Conservation (phyloP, 2,113 vertebrate genomes). For the Oryzias javanicus region DNA sequence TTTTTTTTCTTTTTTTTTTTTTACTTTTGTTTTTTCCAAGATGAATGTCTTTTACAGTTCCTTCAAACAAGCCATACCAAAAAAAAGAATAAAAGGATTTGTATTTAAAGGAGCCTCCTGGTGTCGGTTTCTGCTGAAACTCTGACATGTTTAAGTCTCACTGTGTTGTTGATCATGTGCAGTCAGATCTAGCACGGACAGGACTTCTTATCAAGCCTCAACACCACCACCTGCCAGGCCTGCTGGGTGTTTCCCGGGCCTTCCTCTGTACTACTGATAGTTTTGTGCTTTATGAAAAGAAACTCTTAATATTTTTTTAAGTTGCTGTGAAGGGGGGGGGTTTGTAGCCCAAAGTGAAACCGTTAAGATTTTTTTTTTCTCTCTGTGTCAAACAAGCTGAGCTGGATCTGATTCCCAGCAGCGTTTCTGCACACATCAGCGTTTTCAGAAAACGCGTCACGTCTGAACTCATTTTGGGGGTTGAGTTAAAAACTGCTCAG, state of each 20-base stretch:
- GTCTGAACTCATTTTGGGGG: slow-evolving; percentile 16
- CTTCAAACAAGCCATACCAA: slow-evolving; percentile 75
- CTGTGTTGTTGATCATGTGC: slow-evolving; percentile 50
- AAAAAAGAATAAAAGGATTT: slow-evolving; percentile 66
- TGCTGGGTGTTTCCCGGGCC: slow-evolving; percentile 46
- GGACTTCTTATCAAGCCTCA: slow-evolving; percentile 55
- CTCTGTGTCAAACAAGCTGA: slow-evolving; percentile 20
- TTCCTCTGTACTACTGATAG: neutral
- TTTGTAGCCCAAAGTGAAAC: neutral
- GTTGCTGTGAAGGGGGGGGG: neutral
- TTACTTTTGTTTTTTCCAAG: slow-evolving; percentile 18
- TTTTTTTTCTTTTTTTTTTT: slow-evolving; percentile 29
- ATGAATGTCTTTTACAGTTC: slow-evolving; percentile 70
- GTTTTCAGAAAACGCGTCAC: slow-evolving; percentile 34
- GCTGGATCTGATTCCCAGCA: slow-evolving; percentile 26
- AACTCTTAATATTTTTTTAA: neutral
- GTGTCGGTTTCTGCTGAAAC: slow-evolving; percentile 13
- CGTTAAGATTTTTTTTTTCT: neutral
- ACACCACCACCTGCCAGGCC: slow-evolving; percentile 61
- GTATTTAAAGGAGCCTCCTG: slow-evolving; percentile 44
- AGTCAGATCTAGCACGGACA: slow-evolving; percentile 19
- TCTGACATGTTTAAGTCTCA: slow-evolving; percentile 13
- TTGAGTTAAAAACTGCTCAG: slow-evolving; percentile 4
- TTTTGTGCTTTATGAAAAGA: neutral
- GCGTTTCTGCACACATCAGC: slow-evolving; percentile 49